phyloP scores from a whole-genome alignment of 2,888 invertebrate genomes.

The Eudasyphora cyanicolor region DNA sequence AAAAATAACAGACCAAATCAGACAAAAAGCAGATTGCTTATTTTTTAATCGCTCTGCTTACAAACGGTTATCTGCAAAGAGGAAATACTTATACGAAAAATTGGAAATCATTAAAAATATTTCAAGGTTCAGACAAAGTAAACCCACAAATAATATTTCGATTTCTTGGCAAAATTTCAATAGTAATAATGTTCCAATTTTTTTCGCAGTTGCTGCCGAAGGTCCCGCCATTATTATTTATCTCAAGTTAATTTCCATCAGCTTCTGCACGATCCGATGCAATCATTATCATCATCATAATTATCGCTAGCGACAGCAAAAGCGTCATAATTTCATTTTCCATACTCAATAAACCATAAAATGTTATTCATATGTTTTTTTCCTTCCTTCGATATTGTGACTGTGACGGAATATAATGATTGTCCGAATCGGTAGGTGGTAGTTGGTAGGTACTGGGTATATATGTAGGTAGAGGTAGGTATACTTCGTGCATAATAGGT shows the following conservation, averaged over 20 bases:
- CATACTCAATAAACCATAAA: slow-evolving; percentile 29
- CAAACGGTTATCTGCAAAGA: too few species aligned
- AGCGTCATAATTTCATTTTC: slow-evolving; percentile 1
- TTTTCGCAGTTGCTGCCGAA: slow-evolving; percentile 3
- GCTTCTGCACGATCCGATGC: neutral
- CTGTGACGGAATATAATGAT: neutral
- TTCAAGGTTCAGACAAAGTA: neutral
- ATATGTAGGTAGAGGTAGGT: neutral
- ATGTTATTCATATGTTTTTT: neutral
- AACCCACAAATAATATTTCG: neutral
- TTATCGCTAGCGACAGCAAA: neutral
- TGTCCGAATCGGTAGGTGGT: too few species aligned
- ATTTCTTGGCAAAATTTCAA: neutral
- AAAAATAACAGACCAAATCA: too few species aligned
- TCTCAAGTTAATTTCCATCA: slow-evolving; percentile 23
- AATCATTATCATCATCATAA: neutral
- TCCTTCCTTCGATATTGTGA: too few species aligned
- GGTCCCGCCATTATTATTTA: slow-evolving; percentile 15
- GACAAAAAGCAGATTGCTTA: too few species aligned
- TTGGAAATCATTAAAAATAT: neutral
- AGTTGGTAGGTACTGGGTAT: neutral
- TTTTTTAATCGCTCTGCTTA: too few species aligned
- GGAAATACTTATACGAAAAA: too few species aligned
- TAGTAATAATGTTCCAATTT: slow-evolving; percentile 1
- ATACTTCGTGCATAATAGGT: neutral